phyloP scores from a whole-genome alignment of 2,888 invertebrate genomes.

The Mellilla xanthometata region DNA sequence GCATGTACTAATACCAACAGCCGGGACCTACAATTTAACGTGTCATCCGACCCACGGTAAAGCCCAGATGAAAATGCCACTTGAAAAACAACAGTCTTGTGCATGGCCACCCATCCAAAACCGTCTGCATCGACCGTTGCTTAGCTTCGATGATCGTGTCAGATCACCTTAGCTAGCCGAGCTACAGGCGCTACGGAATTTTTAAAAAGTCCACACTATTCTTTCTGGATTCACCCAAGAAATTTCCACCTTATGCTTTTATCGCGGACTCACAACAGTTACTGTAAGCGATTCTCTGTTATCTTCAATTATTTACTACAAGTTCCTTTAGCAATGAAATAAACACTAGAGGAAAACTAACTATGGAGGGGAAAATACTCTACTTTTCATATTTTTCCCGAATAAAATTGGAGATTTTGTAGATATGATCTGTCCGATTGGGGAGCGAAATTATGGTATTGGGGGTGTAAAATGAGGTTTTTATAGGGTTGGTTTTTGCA shows the following conservation, averaged over 20 bases:
- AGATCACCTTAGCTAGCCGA: no score
- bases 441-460: not conserved
- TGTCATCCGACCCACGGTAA: no score
- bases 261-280: conserved; percentile 59
- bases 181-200: no score
- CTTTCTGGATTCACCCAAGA: conserved; percentile 30
- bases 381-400: conserved; percentile 37
- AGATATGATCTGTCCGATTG: conserved; percentile 1
- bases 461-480: conserved; percentile 15
- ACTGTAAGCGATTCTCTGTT: conserved; percentile 69
- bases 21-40: no score
- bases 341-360: no score
- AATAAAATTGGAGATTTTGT: conserved; percentile 29
- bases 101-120: no score
- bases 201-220: conserved; percentile 41
- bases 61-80: no score
- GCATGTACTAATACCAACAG: no score
- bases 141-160: no score
- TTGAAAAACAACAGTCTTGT: no score
- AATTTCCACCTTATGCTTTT: conserved; percentile 71
- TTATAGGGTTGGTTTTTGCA: conserved; percentile 1
- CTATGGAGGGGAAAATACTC: conserved; percentile 38
- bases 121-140: no score
- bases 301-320: conserved; percentile 73
- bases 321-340: conserved; percentile 61